These are phyloP conservation scores for Philhelius pedissequus DNA, from an alignment of 2,888 invertebrate species.

Conservation along the genomic window DNA sequence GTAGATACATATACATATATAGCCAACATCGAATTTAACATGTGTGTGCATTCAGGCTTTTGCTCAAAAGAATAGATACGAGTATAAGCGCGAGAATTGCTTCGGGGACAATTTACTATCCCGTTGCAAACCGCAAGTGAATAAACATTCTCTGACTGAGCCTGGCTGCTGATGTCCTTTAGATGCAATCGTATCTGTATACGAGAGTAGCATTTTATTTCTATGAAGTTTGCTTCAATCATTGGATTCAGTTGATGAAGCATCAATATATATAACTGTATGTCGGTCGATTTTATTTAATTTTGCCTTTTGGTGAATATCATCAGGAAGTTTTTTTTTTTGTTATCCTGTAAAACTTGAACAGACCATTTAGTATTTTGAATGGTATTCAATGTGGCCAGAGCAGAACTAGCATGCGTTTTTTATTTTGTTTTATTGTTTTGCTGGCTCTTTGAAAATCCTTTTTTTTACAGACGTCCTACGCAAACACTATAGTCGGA, in stretches of 20 bases:
- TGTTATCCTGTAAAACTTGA: conserved; percentile 33
- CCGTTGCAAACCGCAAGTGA: conserved; percentile 20
- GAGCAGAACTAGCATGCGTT: neutral
- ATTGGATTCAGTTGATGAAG: neutral
- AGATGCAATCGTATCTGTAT: neutral
- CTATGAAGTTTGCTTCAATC: neutral
- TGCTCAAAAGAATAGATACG: neutral
- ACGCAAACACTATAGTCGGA: too few species aligned
- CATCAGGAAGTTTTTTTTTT: conserved; percentile 27
- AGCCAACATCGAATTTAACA: conserved; percentile 33
- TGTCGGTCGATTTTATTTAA: conserved; percentile 25
- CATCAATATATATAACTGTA: neutral
- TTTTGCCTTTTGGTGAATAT: neutral
- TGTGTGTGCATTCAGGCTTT: conserved; percentile 16
- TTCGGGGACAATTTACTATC: neutral
- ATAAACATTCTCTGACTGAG: neutral
- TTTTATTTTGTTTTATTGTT: neutral
- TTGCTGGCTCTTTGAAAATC: neutral
- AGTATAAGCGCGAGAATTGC: neutral
- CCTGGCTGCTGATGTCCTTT: neutral
- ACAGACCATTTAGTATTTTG: neutral
- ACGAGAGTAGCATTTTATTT: neutral
- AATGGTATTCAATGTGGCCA: neutral
- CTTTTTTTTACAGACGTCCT: too few species aligned
- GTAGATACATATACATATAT: too few species aligned